Conservation (phyloP, 1,140 invertebrate species). For the Bactericera cockerelli region DNA sequence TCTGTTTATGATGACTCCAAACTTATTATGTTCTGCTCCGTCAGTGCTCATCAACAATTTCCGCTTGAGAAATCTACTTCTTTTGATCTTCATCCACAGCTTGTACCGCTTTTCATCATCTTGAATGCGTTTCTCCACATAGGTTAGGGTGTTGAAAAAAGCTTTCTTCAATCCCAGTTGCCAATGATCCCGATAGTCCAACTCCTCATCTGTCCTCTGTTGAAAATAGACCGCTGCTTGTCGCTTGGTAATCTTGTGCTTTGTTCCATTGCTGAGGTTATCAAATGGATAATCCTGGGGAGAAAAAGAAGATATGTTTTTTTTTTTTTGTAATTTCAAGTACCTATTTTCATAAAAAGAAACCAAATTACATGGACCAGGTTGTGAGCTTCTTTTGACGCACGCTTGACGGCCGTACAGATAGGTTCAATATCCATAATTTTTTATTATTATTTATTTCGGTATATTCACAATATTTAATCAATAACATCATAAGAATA, state of each 20-base stretch:
- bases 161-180: constrained; percentile 4
- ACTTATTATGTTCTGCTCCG: neutral
- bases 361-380: too few relatives aligned
- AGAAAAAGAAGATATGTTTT: neutral
- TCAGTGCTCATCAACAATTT: neutral
- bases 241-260: constrained; percentile 1
- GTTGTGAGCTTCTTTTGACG: too few relatives aligned
- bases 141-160: neutral
- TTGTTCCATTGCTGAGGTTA: neutral
- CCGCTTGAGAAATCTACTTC: neutral
- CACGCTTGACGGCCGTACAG: too few relatives aligned
- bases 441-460: too few relatives aligned
- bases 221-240: neutral
- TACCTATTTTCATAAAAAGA: too few relatives aligned
- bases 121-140: neutral
- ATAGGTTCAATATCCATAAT: too few relatives aligned
- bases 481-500: too few relatives aligned
- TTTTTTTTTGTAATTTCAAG: too few relatives aligned
- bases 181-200: constrained; percentile 6
- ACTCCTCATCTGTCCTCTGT: neutral
- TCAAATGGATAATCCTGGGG: neutral
- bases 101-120: neutral
- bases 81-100: neutral
- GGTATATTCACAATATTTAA: too few relatives aligned
- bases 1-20: neutral